Evolutionary conservation across 2,888 invertebrate species (phyloP), one percentile per base, ranked within the genome.

Genomic region (Piscicola geometra): DNA sequence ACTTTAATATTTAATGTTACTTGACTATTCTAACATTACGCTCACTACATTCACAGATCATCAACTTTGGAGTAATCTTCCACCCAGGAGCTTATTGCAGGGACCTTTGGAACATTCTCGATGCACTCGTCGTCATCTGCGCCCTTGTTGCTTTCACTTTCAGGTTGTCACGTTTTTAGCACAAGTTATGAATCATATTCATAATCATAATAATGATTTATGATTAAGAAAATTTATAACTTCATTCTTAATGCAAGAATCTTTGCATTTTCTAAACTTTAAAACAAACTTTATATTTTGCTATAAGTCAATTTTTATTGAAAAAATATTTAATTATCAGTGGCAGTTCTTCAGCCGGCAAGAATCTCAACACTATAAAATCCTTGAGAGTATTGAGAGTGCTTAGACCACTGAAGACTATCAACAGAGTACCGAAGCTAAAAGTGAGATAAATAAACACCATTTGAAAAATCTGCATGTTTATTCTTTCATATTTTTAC

Each of bases 81-180:
- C 98, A 99, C 88, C 96, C 95, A 81, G 96, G 97, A 85, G 93
- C 97, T 83, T 99, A 98, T 87, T 90, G 96, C 82, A 91, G 98
- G 86, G 98, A 99, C 88, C 91, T 97, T 86, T 98, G 98, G 98
- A 98, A 99, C 89, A 91, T 98, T 84, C 93, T 99, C 91, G 98
- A 99, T 88, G 96, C 97, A 83, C 93, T 96, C 82, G 98, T 99
- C 84, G 98, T 99, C 83, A 92, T 96, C 84, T 99, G 98, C 88
- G 98, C 98, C 83, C 91, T 94, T 82, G 93, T 97, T 84, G 97
- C 97, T 86, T 94, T 98, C 89, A 93, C 92, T 86, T 97, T 96
- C 60, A 73, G 67, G 70, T 75, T 35, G 30, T n/a, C n/a, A n/a
- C n/a, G n/a, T n/a, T n/a, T n/a, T n/a, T n/a, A n/a, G n/a, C n/a